Conservation (phyloP, 2,113 vertebrate species). For the Dromaius novaehollandiae region DNA sequence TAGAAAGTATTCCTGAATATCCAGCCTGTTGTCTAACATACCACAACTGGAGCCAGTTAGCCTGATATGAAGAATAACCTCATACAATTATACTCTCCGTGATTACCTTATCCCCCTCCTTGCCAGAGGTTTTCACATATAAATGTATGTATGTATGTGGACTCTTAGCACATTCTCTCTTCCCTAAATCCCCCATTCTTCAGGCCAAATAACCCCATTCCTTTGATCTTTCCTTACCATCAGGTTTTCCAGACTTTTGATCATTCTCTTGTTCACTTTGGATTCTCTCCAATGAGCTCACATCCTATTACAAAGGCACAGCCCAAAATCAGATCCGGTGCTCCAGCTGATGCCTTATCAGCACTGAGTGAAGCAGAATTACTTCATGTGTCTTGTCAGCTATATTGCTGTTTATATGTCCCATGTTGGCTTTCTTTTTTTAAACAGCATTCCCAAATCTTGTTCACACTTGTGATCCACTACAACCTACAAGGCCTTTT, state of each 20-base stretch:
- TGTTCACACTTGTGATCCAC: constrained; percentile 32
- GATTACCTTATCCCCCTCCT: background rate
- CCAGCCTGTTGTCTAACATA: background rate
- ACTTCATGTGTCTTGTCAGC: constrained; percentile 53
- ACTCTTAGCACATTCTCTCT: background rate
- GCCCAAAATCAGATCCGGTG: constrained; percentile 9
- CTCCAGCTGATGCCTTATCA: constrained; percentile 65
- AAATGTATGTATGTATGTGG: background rate
- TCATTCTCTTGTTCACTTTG: background rate
- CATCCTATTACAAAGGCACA: background rate
- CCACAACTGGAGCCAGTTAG: background rate
- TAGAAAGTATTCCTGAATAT: background rate
- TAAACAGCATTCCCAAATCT: constrained; percentile 4
- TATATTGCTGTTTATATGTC: constrained; percentile 1
- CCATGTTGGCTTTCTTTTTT: background rate
- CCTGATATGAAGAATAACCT: background rate
- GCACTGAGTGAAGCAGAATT: constrained; percentile 61
- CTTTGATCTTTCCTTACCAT: background rate
- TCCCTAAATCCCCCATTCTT: background rate
- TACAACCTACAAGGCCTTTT: background rate
- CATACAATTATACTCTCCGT: background rate
- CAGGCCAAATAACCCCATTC: background rate
- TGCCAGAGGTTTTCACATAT: background rate
- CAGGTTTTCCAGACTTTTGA: background rate
- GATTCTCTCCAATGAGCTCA: constrained; percentile 24